Evolutionary conservation across 2,888 invertebrate genomes (phyloP).

Genomic region (Rhagonycha fulva): DNA sequence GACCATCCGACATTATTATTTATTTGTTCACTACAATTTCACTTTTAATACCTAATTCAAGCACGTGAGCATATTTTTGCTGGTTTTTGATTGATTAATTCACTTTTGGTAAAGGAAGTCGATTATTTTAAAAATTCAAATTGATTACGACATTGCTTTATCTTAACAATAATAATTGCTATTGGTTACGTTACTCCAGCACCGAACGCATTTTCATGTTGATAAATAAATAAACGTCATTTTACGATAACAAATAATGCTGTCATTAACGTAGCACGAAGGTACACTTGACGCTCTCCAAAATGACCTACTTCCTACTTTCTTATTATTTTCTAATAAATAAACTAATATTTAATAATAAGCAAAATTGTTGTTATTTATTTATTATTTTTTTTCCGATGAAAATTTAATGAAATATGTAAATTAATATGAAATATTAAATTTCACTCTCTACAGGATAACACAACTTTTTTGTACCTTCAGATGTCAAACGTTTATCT

Average conservation of each 20-base stretch:
- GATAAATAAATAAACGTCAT: not conserved
- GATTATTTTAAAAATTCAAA: not conserved
- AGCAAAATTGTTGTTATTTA: not conserved
- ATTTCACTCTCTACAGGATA: not conserved
- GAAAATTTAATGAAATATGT: not conserved
- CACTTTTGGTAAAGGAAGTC: not conserved
- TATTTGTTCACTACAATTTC: not conserved
- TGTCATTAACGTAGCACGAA: not conserved
- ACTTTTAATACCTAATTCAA: not conserved
- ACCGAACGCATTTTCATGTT: not conserved
- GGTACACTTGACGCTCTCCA: not conserved
- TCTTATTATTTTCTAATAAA: not conserved
- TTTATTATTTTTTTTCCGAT: not conserved
- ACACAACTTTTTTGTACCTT: not conserved
- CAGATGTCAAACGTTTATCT: too few relatives aligned
- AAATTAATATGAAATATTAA: not conserved
- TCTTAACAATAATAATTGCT: not conserved
- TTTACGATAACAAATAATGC: not conserved
- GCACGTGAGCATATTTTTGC: not conserved
- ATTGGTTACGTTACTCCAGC: not conserved
- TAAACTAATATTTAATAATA: not conserved
- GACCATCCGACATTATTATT: not conserved
- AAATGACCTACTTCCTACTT: not conserved
- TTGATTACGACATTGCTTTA: not conserved
- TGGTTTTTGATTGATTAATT: not conserved